phyloP scores from a whole-genome alignment of 2,888 invertebrate species.

The Archaeoteleia sp. region DNA sequence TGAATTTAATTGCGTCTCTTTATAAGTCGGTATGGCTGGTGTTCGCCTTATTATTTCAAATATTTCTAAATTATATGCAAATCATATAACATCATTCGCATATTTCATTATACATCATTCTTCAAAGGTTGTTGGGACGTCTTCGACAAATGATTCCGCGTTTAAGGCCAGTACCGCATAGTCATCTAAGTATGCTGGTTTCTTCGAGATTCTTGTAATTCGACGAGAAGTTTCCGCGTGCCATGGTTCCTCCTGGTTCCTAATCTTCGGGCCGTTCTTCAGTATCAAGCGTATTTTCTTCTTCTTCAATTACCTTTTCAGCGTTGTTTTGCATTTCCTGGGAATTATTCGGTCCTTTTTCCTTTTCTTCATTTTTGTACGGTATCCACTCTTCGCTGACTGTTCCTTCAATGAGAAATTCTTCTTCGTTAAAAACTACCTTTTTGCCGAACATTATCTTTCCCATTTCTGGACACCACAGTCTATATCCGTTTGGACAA shows the following conservation, averaged over 20 bases:
- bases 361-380: background rate
- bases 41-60: no score
- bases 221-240: background rate
- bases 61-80: no score
- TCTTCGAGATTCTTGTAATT: background rate
- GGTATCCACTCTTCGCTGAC: constrained; percentile 15
- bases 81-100: no score
- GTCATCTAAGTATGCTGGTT: constrained; percentile 8
- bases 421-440: constrained; percentile 56
- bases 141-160: constrained; percentile 31
- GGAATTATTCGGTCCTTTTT: background rate
- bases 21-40: no score
- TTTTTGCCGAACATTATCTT: constrained; percentile 53
- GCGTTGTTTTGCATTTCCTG: no score
- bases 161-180: constrained; percentile 13
- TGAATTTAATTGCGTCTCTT: no score
- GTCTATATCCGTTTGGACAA: constrained; percentile 41
- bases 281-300: no score
- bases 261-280: no score
- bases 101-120: no score
- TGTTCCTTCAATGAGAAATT: constrained; percentile 12
- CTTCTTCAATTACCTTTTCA: no score
- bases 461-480: constrained; percentile 52
- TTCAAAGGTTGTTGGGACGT: no score
- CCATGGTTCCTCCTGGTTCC: no score